Percentiles rank a stretch among this genome's conserved stretches.
Conservation (phyloP, 2,113 vertebrate genomes). For the Hippocampus zosterae region DNA sequence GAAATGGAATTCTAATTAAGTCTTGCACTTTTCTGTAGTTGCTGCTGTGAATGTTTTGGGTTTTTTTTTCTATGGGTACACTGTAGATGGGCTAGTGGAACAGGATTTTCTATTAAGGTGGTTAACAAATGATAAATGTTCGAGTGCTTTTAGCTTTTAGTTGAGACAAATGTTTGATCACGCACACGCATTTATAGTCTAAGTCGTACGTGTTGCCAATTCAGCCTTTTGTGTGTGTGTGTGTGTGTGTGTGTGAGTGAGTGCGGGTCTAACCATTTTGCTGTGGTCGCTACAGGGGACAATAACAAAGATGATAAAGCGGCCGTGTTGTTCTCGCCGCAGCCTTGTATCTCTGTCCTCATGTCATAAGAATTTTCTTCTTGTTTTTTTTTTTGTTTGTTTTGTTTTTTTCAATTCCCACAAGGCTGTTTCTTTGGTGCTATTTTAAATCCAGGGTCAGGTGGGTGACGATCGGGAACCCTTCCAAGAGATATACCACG, state of each 20-base stretch:
- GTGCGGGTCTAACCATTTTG: not conserved
- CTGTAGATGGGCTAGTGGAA: not conserved
- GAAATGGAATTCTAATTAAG: no score
- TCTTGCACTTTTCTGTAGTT: no score
- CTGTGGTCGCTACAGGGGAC: constrained; percentile 3
- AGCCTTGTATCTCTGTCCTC: constrained; percentile 24
- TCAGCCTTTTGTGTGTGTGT: not conserved
- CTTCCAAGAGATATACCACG: constrained; percentile 50
- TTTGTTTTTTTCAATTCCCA: constrained; percentile 45
- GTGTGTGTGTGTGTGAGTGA: not conserved
- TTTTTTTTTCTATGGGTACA: not conserved
- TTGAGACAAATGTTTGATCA: constrained; percentile 10
- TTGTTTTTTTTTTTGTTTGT: constrained; percentile 26
- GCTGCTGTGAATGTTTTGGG: no score
- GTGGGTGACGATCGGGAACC: constrained; percentile 36
- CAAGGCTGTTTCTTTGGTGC: constrained; percentile 32
- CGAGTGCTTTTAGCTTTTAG: not conserved
- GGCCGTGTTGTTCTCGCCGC: constrained; percentile 11
- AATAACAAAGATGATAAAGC: constrained; percentile 18
- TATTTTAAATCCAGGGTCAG: constrained; percentile 59
- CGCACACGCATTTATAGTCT: not conserved
- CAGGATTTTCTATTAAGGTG: not conserved
- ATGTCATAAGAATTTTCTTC: constrained; percentile 17
- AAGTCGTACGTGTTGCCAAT: not conserved
- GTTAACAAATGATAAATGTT: not conserved